Percentiles rank a stretch among this genome's conserved stretches.
Evolutionary conservation across 2,797 vertebrate genomes (phyloP).

Genomic region (Lutjanus argentimaculatus): DNA sequence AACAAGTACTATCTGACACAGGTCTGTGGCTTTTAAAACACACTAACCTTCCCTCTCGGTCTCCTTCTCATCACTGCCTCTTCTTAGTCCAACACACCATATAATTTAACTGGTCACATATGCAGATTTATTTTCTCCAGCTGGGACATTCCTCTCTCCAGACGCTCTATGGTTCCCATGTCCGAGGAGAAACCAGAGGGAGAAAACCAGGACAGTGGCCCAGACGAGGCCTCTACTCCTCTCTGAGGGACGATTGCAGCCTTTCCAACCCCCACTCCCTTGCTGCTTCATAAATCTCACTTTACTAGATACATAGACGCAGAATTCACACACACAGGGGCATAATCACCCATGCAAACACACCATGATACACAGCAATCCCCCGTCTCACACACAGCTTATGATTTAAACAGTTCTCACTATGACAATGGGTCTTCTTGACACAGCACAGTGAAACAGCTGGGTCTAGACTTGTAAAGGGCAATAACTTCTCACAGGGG

Average conservation of each 20-base stretch:
- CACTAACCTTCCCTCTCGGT: conserved; percentile 16
- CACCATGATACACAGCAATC: background rate
- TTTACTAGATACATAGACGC: conserved; percentile 36
- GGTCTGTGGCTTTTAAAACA: conserved; percentile 9
- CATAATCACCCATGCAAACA: conserved; percentile 5
- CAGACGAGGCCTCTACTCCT: conserved; percentile 40
- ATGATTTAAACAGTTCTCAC: conserved; percentile 3
- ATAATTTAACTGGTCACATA: conserved; percentile 56
- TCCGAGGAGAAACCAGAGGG: conserved; percentile 36
- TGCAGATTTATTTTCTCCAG: conserved; percentile 61
- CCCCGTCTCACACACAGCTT: background rate
- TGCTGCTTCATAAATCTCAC: conserved; percentile 55
- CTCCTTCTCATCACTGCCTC: conserved; percentile 22
- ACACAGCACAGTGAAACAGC: conserved; percentile 50
- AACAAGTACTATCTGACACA: conserved; percentile 3
- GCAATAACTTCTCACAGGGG: conserved; percentile 55
- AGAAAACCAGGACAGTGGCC: conserved; percentile 48
- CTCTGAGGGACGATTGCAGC: conserved; percentile 41
- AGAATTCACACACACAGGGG: background rate
- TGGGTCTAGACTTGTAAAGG: conserved; percentile 31
- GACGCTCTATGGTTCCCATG: conserved; percentile 45
- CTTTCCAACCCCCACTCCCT: conserved; percentile 1
- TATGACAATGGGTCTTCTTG: conserved; percentile 22
- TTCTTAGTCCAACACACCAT: conserved; percentile 13
- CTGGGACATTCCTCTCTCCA: conserved; percentile 62